phyloP scores from a whole-genome alignment of 2,797 vertebrate species.

The Pseudocheirus occidentalis region DNA sequence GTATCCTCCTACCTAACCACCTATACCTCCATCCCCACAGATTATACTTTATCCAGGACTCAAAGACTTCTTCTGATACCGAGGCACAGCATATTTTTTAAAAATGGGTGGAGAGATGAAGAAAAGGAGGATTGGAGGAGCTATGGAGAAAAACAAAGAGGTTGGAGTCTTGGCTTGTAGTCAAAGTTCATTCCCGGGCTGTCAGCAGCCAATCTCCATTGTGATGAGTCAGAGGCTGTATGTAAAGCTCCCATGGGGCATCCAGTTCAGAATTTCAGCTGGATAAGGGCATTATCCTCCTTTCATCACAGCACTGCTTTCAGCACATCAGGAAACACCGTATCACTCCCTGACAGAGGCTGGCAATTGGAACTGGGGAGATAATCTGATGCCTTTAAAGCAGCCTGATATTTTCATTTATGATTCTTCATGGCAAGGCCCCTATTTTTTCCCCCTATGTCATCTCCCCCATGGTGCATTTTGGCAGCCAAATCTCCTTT shows the following conservation, averaged over 20 bases:
- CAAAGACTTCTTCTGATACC: neutral
- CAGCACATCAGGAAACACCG: slow-evolving; percentile 57
- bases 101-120: neutral
- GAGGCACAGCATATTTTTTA: slow-evolving; percentile 18
- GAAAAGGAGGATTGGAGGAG: slow-evolving; percentile 8
- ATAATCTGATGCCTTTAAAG: slow-evolving; percentile 69
- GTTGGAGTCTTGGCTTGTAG: slow-evolving; percentile 68
- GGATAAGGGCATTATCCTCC: slow-evolving; percentile 70
- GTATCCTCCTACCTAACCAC: neutral
- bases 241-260: slow-evolving; percentile 55
- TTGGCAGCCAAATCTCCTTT: slow-evolving; percentile 48
- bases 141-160: neutral
- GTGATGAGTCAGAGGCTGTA: slow-evolving; percentile 77
- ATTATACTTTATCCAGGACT: neutral
- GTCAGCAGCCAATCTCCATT: slow-evolving; percentile 63
- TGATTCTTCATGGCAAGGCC: slow-evolving; percentile 57
- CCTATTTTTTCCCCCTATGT: neutral
- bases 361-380: slow-evolving; percentile 46
- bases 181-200: slow-evolving; percentile 82
- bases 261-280: slow-evolving; percentile 73
- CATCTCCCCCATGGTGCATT: slow-evolving; percentile 33
- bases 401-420: slow-evolving; percentile 69
- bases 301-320: slow-evolving; percentile 71
- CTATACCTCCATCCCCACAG: neutral
- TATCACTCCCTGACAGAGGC: slow-evolving; percentile 60